Conservation (phyloP, 2,797 vertebrate species). For the Ctenosaura bakeri region DNA sequence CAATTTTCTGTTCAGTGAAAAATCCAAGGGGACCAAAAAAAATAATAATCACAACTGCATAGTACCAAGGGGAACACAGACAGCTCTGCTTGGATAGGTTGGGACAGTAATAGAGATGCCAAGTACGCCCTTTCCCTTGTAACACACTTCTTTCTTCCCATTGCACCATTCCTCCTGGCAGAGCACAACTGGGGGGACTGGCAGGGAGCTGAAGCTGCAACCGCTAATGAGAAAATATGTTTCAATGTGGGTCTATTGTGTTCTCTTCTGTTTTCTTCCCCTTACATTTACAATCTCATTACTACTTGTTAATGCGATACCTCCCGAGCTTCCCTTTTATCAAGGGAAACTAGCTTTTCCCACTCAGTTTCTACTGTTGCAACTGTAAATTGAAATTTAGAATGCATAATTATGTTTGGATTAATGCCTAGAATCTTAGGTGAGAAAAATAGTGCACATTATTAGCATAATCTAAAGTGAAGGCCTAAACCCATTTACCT, state of each 20-base stretch:
- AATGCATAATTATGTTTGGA: background rate
- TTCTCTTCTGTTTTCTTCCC: background rate
- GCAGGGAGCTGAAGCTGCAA: background rate
- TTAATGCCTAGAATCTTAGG: background rate
- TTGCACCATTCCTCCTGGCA: background rate
- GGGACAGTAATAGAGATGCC: background rate
- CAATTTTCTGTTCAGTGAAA: background rate
- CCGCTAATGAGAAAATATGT: background rate
- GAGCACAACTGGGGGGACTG: background rate
- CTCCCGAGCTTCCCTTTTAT: background rate
- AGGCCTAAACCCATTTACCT: background rate
- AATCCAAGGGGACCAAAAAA: background rate
- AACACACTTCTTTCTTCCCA: background rate
- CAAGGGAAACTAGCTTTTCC: background rate
- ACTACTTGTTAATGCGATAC: background rate
- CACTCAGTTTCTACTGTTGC: background rate
- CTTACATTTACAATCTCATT: background rate
- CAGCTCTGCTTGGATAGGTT: background rate
- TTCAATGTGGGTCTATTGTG: background rate
- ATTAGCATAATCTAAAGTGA: background rate
- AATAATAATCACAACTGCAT: background rate
- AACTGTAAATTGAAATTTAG: conserved; percentile 21
- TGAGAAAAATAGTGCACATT: background rate
- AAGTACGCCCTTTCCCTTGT: background rate
- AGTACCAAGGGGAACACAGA: background rate